These are phyloP conservation scores for Pyrrhia umbra DNA, from an alignment of 2,888 invertebrate species.

Conservation along the genomic window DNA sequence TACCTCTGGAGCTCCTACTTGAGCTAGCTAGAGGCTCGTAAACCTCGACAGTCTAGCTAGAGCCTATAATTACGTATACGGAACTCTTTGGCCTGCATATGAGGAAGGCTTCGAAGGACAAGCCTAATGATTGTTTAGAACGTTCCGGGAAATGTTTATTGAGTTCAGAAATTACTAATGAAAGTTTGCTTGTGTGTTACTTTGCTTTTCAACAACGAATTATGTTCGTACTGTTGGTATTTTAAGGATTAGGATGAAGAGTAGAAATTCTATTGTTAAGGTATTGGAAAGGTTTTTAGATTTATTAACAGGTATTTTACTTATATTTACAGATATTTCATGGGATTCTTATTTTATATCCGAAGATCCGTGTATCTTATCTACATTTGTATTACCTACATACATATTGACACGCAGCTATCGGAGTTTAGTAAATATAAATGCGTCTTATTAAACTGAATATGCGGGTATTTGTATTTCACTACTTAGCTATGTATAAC, in stretches of 20 bases:
- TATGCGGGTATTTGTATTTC: slow-evolving; percentile 29
- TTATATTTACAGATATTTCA: background rate
- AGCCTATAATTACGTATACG: slow-evolving; percentile 57
- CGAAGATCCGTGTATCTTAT: background rate
- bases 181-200: background rate
- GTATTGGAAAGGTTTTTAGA: too few relatives aligned
- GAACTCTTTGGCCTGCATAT: slow-evolving; percentile 45
- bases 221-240: too few relatives aligned
- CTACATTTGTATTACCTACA: background rate
- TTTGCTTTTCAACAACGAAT: background rate
- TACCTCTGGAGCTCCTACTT: slow-evolving; percentile 62
- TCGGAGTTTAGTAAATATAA: slow-evolving; percentile 10
- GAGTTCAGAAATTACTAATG: background rate
- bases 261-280: background rate
- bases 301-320: too few relatives aligned
- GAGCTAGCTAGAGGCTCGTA: slow-evolving; percentile 81
- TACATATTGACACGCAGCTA: slow-evolving; percentile 13
- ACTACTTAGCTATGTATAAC: slow-evolving; percentile 33
- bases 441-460: slow-evolving; percentile 22
- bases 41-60: slow-evolving; percentile 76
- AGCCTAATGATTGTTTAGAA: slow-evolving; percentile 42
- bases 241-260: too few relatives aligned
- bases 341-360: background rate
- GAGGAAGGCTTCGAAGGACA: slow-evolving; percentile 42
- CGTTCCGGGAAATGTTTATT: slow-evolving; percentile 44